Conservation (phyloP, 2,888 invertebrate genomes). For the Doris montereyensis region DNA sequence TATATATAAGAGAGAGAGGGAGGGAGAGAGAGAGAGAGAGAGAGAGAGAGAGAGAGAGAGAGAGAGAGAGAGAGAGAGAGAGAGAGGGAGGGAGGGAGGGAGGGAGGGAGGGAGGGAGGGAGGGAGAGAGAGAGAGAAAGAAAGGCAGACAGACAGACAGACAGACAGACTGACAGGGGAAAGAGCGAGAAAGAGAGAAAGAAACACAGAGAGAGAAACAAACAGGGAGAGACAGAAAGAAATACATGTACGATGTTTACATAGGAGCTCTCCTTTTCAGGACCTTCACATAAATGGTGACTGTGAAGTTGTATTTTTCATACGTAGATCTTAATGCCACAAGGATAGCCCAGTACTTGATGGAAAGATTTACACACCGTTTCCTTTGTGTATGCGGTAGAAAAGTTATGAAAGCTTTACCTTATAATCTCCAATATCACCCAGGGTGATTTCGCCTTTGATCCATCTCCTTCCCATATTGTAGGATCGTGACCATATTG, state of each 20-base stretch:
- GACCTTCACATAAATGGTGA: too few relatives aligned
- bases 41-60: neutral
- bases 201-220: neutral
- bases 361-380: too few relatives aligned
- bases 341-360: too few relatives aligned
- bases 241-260: too few relatives aligned
- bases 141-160: neutral
- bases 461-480: constrained; percentile 63
- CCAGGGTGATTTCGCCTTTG: constrained; percentile 52
- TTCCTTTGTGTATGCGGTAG: too few relatives aligned
- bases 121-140: neutral
- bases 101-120: neutral
- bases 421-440: constrained; percentile 53
- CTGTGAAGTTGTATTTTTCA: too few relatives aligned
- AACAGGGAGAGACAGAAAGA: neutral
- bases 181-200: neutral
- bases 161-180: neutral
- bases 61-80: neutral
- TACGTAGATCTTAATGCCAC: too few relatives aligned
- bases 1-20: neutral
- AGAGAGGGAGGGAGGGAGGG: neutral
- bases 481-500: constrained; percentile 57
- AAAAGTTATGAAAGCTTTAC: too few relatives aligned
- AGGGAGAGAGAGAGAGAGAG: neutral
- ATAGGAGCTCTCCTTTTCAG: too few relatives aligned